Percentiles rank a stretch among this genome's conserved stretches.
phyloP scores from a whole-genome alignment of 2,113 vertebrate genomes.

The Microcebus griseorufus region DNA sequence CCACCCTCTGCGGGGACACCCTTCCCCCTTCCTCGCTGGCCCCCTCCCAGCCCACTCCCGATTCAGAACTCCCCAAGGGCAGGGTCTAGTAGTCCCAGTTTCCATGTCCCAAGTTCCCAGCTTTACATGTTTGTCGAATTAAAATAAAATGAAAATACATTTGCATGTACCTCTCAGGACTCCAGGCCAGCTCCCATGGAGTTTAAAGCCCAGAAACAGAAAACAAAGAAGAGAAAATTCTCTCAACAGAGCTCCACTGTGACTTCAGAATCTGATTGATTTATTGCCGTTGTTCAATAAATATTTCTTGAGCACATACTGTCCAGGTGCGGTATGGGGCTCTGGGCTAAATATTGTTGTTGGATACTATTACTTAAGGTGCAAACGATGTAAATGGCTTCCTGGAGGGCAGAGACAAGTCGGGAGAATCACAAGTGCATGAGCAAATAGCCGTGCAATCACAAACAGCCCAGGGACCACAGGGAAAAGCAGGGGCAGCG shows the following conservation, averaged over 20 bases:
- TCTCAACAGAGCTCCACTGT: neutral
- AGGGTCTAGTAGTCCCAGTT: neutral
- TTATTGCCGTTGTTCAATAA: neutral
- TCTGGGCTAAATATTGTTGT: neutral
- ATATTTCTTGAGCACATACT: neutral
- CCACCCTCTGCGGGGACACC: neutral
- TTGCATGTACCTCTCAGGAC: neutral
- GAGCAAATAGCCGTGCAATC: neutral
- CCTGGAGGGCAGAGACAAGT: neutral
- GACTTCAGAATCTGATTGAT: neutral
- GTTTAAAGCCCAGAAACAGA: neutral
- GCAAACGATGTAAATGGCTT: neutral
- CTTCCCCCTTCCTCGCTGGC: too few species aligned
- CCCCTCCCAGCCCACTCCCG: neutral
- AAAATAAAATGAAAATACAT: neutral
- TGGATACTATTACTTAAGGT: fast-evolving
- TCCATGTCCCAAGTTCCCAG: neutral
- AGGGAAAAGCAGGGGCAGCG: fast-evolving
- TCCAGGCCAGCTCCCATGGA: too few species aligned
- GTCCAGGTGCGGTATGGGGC: neutral
- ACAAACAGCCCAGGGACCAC: neutral
- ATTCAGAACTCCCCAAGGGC: neutral
- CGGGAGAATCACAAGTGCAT: neutral
- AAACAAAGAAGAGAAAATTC: neutral
- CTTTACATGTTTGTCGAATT: fast-evolving